Percentiles rank a stretch among this genome's conserved stretches.
Evolutionary conservation across 2,797 vertebrate species (phyloP).

Genomic region (Amblyopsis hoosieri): DNA sequence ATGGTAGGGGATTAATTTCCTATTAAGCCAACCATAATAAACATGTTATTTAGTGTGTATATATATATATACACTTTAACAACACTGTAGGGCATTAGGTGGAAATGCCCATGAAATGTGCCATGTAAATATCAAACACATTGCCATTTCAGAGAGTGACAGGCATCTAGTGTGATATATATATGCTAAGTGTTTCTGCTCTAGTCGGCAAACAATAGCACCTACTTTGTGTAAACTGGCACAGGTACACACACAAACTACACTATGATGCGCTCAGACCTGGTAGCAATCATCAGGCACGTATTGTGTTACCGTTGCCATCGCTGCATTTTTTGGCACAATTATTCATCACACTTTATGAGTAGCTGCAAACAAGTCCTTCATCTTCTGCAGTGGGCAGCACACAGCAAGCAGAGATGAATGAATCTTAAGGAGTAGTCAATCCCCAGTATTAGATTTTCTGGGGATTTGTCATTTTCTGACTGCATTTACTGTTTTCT

Average conservation of each 20-base stretch:
- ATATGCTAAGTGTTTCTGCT: background rate
- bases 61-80: no score
- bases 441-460: no score
- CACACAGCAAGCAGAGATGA: no score
- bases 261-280: slow-evolving; percentile 1
- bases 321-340: background rate
- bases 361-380: background rate
- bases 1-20: slow-evolving; percentile 24
- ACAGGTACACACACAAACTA: background rate
- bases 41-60: background rate
- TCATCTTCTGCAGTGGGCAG: no score
- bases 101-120: no score
- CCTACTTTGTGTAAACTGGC: background rate
- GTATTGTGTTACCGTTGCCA: no score
- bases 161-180: background rate
- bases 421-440: no score
- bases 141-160: background rate
- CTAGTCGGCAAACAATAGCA: slow-evolving; percentile 5
- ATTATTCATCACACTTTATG: background rate
- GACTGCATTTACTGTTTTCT: no score
- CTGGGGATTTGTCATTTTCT: no score
- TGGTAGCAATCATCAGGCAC: no score
- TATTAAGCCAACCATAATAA: background rate
- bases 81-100: no score
- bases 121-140: background rate